Evolutionary conservation across 2,888 invertebrate species (phyloP), one percentile per base, ranked within the genome.

Genomic region (Diabrotica balteata): DNA sequence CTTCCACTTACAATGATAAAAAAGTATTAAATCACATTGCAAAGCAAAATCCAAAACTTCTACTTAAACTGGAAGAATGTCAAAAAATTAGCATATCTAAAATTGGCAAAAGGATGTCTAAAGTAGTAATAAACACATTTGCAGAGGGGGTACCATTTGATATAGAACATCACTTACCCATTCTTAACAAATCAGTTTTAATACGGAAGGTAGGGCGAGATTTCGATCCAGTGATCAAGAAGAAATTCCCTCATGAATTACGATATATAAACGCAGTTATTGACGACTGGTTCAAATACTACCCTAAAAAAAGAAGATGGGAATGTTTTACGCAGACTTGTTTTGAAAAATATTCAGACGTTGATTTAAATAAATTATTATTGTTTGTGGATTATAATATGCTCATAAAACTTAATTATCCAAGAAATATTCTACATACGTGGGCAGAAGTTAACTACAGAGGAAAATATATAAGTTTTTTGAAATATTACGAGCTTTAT

Each of bases 371-470:
- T n/a, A 57, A 62, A 9, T 32, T 65, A 17, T 59, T 72, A 46
- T 60, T 65, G 8, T 45, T 7, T 61, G 61, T 7, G 53, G 50
- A 59, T 52, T n/a, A n/a, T 9, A 71, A 32, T 63, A 69, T 6
- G 49, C 57, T 8, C 32, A 5, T 32, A 32, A 32, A 1, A 32
- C 49, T 72, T 0, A 49, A 66, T 65, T 66, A 70, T 8, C 59
- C 67, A 10, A 70, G 61, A 49, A 66, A 68, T 42, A 51, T 75
- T 11, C 52, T 59, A 17, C 46, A 59, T 17, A 72, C 70, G 57
- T 76, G 73, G 74, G 75, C 72, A 44, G 63, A 71, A 59, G 11
- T 70, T 4, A 55, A 71, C 32, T 76, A 72, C 52, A 67, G 73
- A 50, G 61, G 58, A 47, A 51, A 71, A 51, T 53, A 59, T 22